Evolutionary conservation across 2,888 invertebrate species (phyloP), one percentile per base, ranked within the genome.

Genomic region (Caenorhabditis macrosperma): DNA sequence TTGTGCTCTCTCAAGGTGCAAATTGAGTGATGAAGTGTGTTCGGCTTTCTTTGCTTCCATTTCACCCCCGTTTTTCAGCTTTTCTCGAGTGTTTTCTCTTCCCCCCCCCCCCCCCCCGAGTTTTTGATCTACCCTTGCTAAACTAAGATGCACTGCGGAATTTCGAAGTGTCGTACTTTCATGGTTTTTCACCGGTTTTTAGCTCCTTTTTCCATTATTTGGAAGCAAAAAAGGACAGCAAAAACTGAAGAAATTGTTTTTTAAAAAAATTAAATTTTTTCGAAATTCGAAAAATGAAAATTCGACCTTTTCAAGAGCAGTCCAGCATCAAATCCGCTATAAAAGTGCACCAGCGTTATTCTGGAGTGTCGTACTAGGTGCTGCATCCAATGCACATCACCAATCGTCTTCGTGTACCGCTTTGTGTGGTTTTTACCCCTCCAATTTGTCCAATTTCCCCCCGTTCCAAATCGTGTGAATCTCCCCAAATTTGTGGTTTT

Each of bases 1-100:
- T 72, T 64, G 41, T 48, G 28, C 6, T 64, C n/a, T 30, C 74
- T n/a, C 57, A 41, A 64, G 66, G 74, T 66, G 48, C 52, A 26
- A 4, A 46, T 3, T 28, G 48, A 15, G 63, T 35, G 9, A 35
- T 52, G 28, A n/a, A 48, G 24, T 57, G 54, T 74, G 41, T 63
- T 38, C 22, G 9, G 61, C 33, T 46, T 46, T 41, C 6, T 35
- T 24, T 71, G 15, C 22, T 26, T 28, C 15, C 17, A 30, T 59
- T 64, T 48, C 26, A 9, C 17, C 38, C 6, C 38, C 3, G 6
- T 38, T 38, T 38, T 12, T 15, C 38, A 38, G 38, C 15, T 38
- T 12, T 38, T 38, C 38, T n/a, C n/a, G 38, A n/a, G n/a, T n/a
- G 12, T 10, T 10, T 35, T 12, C 38, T 12, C 38, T 12, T 12